Evolutionary conservation across 2,888 invertebrate species (phyloP), one percentile per base, ranked within the genome.

Genomic region (Pseudococcus jackbeardsleyi): DNA sequence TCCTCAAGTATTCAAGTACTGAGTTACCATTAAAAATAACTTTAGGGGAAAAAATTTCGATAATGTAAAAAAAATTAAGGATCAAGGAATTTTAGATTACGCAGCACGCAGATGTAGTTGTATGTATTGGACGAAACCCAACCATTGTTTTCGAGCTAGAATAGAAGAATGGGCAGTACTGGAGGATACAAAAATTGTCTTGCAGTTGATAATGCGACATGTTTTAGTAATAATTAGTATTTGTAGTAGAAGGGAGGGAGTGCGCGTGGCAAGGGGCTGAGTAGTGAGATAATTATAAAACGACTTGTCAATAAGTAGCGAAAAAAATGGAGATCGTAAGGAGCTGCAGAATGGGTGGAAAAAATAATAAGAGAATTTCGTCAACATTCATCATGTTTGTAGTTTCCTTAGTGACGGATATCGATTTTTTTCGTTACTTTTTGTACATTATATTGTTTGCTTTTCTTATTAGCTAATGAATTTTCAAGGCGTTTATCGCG

Each of bases 401-500:
- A 77, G 77, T 82, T 46, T 82, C 79, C 79, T 82, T 82, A 82
- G 79, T 82, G 79, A 82, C 79, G 79, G 12, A 8, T 46, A 82
- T 82, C 46, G 79, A 82, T 82, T 46, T 82, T 82, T 26, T 26
- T 42, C 42, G 39, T 82, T 46, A 82, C 42, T 46, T 82, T 19
- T 82, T 46, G 79, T 46, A 46, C 46, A 46, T 82, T 82, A 46
- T 46, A 82, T 82, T 82, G 79, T 82, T 82, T 82, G 79, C 79
- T 82, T 82, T 82, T 82, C 79, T 82, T 82, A 82, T 82, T 82
- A 82, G 79, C 42, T 82, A 82, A 82, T 82, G 46, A 82, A 46
- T 82, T 82, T 82, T 39, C 79, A 39, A 39, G 19, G 39, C 79
- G 79, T 46, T 82, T 82, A 46, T 82, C 19, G 79, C 79, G n/a